Evolutionary conservation across 2,888 invertebrate species (phyloP), one percentile per base, ranked within the genome.

Genomic region (Pinctada fucata): DNA sequence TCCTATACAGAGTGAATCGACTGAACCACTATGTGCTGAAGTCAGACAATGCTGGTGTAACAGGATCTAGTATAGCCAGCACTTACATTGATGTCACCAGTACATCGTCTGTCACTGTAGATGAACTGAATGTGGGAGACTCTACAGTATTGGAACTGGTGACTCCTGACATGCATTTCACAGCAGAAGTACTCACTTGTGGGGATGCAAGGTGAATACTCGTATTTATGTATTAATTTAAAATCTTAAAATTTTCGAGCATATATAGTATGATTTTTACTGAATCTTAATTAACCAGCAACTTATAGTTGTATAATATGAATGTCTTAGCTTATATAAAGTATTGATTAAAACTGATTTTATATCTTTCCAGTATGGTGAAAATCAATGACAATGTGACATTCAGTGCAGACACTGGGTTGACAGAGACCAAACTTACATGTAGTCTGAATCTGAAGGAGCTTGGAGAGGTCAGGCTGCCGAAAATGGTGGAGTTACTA

Each of bases 361-460:
- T 13, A 6, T 58, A 13, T 58, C 13, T 58, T 58, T 58, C 13
- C n/a, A 85, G 84, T 31, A 70, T 75, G 5, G 74, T 89, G 4
- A 76, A 79, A 45, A 78, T 88, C 6, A 78, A 82, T 50, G 83
- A 89, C 72, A 58, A 82, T 63, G 85, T 87, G 2, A 80, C 83
- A 8, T 84, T 89, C 72, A 85, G 83, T 68, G 87, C 86, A 3
- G 88, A 88, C 76, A 73, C 77, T 31, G 83, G 83, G 2, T 79
- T 79, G 71, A 76, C 79, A 2, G 85, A 85, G 75, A 87, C 85
- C 52, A 81, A 83, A 2, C 81, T 88, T 2, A 79, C 79, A 6
- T 89, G 89, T 75, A 88, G 88, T 65, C 83, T 89, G 68, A 76
- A 86, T 31, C 79, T 89, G 6, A 82, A 78, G n/a, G 82, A 82